phyloP scores from a whole-genome alignment of 2,797 vertebrate genomes.

The Tadarida brasiliensis region DNA sequence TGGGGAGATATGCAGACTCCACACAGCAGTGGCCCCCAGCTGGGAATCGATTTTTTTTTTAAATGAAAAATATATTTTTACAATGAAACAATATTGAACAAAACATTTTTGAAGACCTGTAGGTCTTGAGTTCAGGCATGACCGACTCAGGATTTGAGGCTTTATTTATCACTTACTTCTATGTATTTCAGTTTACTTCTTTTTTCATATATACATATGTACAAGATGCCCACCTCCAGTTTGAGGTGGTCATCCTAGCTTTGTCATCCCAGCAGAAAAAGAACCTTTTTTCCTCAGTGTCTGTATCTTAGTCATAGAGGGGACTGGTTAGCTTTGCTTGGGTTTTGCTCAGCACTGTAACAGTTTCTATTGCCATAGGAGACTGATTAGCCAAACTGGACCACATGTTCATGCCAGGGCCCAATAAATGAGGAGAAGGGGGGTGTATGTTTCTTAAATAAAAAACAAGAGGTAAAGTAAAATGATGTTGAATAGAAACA shows the following conservation, averaged over 20 bases:
- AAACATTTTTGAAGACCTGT: background rate
- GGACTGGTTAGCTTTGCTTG: background rate
- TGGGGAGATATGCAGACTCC: background rate
- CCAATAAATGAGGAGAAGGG: background rate
- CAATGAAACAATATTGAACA: background rate
- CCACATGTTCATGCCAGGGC: background rate
- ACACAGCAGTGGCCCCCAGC: background rate
- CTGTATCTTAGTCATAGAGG: background rate
- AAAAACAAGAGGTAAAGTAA: background rate
- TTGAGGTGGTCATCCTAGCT: background rate
- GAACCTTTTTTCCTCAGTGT: background rate
- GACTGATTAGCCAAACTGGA: background rate
- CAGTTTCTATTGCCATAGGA: constrained; percentile 32
- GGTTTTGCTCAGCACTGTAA: background rate
- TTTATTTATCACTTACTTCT: constrained; percentile 9
- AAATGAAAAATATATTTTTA: no score
- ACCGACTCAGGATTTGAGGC: background rate
- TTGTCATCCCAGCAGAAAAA: constrained; percentile 3
- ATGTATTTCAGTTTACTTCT: background rate
- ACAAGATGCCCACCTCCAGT: background rate
- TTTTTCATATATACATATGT: background rate
- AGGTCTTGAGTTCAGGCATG: background rate
- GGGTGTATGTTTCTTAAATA: no score
- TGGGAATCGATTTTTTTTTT: background rate
- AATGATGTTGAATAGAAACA: background rate